These are phyloP conservation scores for Pristionchus entomophagus DNA, from an alignment of 2,888 invertebrate genomes.

Conservation along the genomic window DNA sequence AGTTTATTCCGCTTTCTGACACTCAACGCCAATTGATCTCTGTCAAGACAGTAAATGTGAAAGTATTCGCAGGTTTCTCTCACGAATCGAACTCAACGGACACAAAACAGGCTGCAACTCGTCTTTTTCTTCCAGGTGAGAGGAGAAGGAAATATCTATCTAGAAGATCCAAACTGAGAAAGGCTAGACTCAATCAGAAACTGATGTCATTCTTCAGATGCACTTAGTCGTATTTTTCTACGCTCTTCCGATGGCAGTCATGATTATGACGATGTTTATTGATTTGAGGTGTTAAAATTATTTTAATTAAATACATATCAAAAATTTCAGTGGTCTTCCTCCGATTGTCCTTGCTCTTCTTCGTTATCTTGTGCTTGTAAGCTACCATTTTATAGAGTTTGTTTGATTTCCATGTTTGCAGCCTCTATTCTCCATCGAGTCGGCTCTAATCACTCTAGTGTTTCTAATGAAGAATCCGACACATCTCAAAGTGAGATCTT, in stretches of 20 bases:
- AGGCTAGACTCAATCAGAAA: no score
- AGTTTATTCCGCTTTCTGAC: no score
- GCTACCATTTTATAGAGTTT: neutral
- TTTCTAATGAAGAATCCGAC: slow-evolving; percentile 23
- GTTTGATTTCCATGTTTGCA: neutral
- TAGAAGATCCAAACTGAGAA: neutral
- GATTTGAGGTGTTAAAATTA: neutral
- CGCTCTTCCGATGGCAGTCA: neutral
- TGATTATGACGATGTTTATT: slow-evolving; percentile 2
- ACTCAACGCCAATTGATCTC: no score
- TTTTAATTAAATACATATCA: no score
- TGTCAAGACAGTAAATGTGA: no score
- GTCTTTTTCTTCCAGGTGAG: slow-evolving; percentile 2
- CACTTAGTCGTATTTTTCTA: slow-evolving; percentile 19
- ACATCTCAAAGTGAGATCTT: neutral
- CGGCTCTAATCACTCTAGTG: neutral
- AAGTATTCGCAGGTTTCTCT: neutral
- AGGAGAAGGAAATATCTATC: neutral
- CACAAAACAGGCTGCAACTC: slow-evolving; percentile 3
- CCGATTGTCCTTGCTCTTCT: neutral
- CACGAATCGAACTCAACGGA: slow-evolving; percentile 12
- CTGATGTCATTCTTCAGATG: no score
- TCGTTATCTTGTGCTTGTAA: neutral
- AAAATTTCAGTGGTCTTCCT: neutral
- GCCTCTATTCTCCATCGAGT: neutral